Evolutionary conservation across 2,888 invertebrate species (phyloP), one percentile per base, ranked within the genome.

Genomic region (Agrenia bidenticulata): DNA sequence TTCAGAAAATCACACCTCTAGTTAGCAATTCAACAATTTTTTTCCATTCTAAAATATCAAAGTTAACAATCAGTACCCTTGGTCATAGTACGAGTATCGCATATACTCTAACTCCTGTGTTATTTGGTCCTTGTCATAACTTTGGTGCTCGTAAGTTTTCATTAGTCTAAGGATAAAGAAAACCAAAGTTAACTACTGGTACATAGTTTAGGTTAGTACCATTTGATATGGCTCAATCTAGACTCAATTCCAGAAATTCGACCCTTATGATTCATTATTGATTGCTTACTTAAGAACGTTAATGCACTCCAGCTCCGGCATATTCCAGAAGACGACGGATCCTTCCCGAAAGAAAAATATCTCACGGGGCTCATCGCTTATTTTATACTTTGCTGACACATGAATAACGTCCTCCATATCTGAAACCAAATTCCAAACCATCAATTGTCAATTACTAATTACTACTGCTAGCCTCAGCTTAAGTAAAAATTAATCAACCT

Each of bases 291-390:
- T 83, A 19, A 94, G 80, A 0, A 94, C 83, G 81, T 89, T 90
- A 70, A 85, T 85, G 41, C 87, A 86, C 78, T 94, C 94, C 61
- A 90, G 77, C 73, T 92, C 90, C 0, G 88, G 85, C 77, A 92
- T 87, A 80, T 94, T 94, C 94, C 94, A 94, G 80, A 95, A 87
- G 0, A 95, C 92, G 0, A 92, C 87, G 1, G 90, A 88, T 1
- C 97, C 97, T 80, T 95, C 94, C 39, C 90, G 85, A 79, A 93
- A 95, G 80, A 95, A 91, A 78, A 90, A 92, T 71, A 95, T 89
- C 80, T 95, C 93, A 9, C 94, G 82, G 0, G 88, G 86, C 77
- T 92, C 92, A 19, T 78, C 26, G 0, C 86, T 89, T 0, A 92
- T 85, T 64, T 85, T 84, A 80, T 94, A 94, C 75, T 91, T 91